Conservation (phyloP, 2,797 vertebrate genomes). For the Propithecus deckenii region DNA sequence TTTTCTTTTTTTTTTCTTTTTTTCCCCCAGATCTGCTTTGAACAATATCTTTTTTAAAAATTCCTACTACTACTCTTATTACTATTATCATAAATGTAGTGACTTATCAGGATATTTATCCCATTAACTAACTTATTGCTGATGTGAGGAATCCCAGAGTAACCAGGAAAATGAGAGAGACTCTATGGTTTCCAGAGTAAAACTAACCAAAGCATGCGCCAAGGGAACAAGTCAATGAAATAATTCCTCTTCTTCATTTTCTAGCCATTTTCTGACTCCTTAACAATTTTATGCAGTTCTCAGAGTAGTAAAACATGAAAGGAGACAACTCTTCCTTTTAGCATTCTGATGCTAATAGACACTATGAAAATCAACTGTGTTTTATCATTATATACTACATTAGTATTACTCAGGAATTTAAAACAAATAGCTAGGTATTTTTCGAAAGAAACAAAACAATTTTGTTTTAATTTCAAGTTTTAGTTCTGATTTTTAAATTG, state of each 20-base stretch:
- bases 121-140: background rate
- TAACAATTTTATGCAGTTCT: background rate
- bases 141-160: background rate
- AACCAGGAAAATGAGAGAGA: background rate
- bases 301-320: constrained; percentile 11
- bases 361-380: background rate
- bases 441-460: constrained; percentile 43
- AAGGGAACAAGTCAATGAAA: background rate
- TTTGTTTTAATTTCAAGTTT: constrained; percentile 3
- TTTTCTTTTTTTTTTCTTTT: background rate
- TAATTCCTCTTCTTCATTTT: background rate
- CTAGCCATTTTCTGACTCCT: constrained; percentile 13
- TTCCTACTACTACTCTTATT: background rate
- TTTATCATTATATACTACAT: constrained; percentile 11
- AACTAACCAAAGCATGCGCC: background rate
- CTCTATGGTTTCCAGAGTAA: background rate
- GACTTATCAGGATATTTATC: background rate
- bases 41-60: too few species aligned
- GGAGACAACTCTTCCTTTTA: constrained; percentile 7
- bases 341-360: constrained; percentile 3
- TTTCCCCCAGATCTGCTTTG: too few species aligned
- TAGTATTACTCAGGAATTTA: background rate
- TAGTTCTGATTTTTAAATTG: constrained; percentile 38
- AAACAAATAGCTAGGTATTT: constrained; percentile 30
- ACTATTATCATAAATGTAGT: background rate